A percentile compares a stretch with the other conserved stretches of the same genome.
Evolutionary conservation across 2,888 invertebrate species (phyloP).

Genomic region (Panzeria rudis): DNA sequence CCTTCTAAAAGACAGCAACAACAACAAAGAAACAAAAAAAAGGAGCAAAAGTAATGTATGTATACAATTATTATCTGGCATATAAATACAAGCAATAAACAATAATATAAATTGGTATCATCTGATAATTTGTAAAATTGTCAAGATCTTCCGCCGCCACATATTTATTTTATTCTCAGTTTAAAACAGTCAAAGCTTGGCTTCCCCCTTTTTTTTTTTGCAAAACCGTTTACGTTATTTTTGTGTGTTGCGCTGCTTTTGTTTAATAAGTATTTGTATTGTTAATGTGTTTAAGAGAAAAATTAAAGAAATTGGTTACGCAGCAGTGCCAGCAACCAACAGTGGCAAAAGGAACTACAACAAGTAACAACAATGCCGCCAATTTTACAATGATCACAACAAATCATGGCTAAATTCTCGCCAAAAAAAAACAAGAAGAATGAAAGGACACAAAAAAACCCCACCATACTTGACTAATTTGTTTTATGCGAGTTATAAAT

Average conservation of each 20-base stretch:
- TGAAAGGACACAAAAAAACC: slow-evolving; percentile 22
- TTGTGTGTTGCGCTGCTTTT: not conserved
- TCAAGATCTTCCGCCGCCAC: slow-evolving; percentile 72
- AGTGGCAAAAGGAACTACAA: slow-evolving; percentile 45
- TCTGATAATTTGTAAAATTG: slow-evolving; percentile 73
- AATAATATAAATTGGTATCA: slow-evolving; percentile 73
- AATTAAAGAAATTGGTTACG: slow-evolving; percentile 70
- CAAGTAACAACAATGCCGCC: slow-evolving; percentile 63
- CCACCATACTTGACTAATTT: slow-evolving; percentile 68
- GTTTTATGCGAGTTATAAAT: slow-evolving; percentile 52
- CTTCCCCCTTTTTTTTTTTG: slow-evolving; percentile 25
- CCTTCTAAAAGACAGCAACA: not conserved
- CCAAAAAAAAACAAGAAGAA: not conserved
- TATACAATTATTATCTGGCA: slow-evolving; percentile 61
- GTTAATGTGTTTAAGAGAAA: slow-evolving; percentile 66
- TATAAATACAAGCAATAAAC: slow-evolving; percentile 70
- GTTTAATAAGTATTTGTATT: slow-evolving; percentile 49
- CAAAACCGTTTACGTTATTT: slow-evolving; percentile 28
- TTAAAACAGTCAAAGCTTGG: slow-evolving; percentile 3
- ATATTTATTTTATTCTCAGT: slow-evolving; percentile 51
- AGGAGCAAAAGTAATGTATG: slow-evolving; percentile 29
- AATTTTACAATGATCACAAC: slow-evolving; percentile 72
- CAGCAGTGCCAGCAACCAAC: slow-evolving; percentile 45
- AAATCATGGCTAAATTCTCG: slow-evolving; percentile 68
- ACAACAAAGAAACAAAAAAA: not conserved